Percentiles rank a stretch among this genome's conserved stretches.
Conservation (phyloP, 2,888 invertebrate species). For the Acleris emargana region DNA sequence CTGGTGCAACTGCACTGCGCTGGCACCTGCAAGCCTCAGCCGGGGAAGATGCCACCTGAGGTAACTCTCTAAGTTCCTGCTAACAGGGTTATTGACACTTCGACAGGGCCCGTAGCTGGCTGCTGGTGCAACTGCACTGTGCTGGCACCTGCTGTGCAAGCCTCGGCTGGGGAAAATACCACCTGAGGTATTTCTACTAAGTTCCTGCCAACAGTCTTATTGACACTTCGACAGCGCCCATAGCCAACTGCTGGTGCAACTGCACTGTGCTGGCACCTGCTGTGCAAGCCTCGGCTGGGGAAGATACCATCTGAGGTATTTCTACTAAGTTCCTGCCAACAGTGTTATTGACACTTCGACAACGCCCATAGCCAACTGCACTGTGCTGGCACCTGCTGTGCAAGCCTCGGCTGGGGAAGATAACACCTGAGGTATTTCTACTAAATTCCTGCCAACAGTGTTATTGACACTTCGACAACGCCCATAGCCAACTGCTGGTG, state of each 20-base stretch:
- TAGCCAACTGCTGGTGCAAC: constrained; percentile 64
- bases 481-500: constrained; percentile 75
- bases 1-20: constrained; percentile 80
- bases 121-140: constrained; percentile 79
- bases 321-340: no score
- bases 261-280: constrained; percentile 79
- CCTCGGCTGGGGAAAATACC: constrained; percentile 72
- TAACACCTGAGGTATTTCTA: constrained; percentile 63
- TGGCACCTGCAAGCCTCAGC: constrained; percentile 65
- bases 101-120: background rate
- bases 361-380: constrained; percentile 75
- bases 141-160: constrained; percentile 73
- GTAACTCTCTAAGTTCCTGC: constrained; percentile 41
- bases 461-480: constrained; percentile 83
- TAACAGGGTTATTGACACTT: no score
- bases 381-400: constrained; percentile 78
- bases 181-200: constrained; percentile 50
- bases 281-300: constrained; percentile 58
- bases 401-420: constrained; percentile 64
- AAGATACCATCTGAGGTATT: constrained; percentile 72
- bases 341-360: constrained; percentile 85
- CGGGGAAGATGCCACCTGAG: constrained; percentile 75
- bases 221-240: no score
- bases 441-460: constrained; percentile 47
- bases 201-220: no score